phyloP scores from a whole-genome alignment of 2,888 invertebrate genomes.

The Coenonympha glycerion region DNA sequence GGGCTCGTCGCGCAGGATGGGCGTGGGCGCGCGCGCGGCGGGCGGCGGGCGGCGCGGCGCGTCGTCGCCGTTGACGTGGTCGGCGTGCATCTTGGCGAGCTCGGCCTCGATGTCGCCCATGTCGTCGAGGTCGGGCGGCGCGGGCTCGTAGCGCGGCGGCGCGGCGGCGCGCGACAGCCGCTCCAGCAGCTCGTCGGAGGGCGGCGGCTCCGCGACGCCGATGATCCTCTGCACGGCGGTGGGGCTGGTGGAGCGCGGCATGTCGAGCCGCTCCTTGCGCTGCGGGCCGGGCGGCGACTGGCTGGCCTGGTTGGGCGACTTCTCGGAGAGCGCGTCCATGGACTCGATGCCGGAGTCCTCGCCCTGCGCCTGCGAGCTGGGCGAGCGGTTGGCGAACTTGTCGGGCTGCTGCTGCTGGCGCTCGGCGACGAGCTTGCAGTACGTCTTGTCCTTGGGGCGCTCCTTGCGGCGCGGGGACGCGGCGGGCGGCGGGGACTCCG shows the following conservation, averaged over 20 bases:
- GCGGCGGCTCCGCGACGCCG: constrained; percentile 52
- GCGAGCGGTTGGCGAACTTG: constrained; percentile 64
- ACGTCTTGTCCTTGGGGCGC: constrained; percentile 72
- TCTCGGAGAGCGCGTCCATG: constrained; percentile 95
- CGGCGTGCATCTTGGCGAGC: constrained; percentile 79
- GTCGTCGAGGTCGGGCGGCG: constrained; percentile 68
- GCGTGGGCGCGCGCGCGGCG: constrained; percentile 51
- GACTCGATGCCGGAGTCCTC: constrained; percentile 95
- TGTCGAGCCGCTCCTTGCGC: constrained; percentile 61
- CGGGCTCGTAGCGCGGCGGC: constrained; percentile 51
- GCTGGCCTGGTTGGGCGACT: constrained; percentile 90
- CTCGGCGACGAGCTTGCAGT: constrained; percentile 74
- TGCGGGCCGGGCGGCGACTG: constrained; percentile 79
- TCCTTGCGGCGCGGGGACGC: constrained; percentile 56
- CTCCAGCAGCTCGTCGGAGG: constrained; percentile 52
- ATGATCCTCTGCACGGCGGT: constrained; percentile 69
- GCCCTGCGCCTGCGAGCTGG: constrained; percentile 78
- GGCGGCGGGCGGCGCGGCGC: constrained; percentile 42
- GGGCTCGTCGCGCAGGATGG: constrained; percentile 39
- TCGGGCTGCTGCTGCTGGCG: constrained; percentile 45
- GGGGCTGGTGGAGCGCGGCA: constrained; percentile 63
- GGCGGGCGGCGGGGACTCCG: constrained; percentile 52
- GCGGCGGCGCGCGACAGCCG: constrained; percentile 45
- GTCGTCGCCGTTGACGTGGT: constrained; percentile 60
- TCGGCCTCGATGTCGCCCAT: constrained; percentile 82